Evolutionary conservation across 2,113 vertebrate species (phyloP).

Genomic region (Erpornis zantholeuca): DNA sequence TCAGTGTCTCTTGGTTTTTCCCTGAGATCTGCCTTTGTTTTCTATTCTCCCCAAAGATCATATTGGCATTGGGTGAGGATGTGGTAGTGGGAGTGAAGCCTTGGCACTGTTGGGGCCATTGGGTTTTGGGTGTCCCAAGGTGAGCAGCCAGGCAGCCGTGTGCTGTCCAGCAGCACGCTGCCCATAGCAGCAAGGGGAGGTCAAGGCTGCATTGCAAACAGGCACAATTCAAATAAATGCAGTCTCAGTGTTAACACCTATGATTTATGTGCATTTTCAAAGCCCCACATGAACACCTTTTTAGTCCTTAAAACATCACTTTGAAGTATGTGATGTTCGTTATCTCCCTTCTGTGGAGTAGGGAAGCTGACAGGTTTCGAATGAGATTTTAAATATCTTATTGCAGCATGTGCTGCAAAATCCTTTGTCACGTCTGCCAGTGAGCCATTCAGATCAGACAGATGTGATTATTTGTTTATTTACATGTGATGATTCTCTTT

Average conservation of each 20-base stretch:
- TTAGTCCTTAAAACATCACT: background rate
- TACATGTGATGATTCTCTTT: background rate
- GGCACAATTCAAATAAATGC: background rate
- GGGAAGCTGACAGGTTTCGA: background rate
- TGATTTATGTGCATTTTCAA: background rate
- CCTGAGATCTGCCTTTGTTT: background rate
- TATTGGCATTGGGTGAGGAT: accelerated
- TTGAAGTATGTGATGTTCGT: background rate
- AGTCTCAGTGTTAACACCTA: background rate
- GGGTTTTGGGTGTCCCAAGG: background rate
- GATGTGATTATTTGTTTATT: background rate
- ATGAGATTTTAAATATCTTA: background rate
- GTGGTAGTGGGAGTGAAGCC: background rate
- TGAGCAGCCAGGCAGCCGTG: background rate
- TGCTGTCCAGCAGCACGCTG: accelerated
- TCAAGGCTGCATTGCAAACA: background rate
- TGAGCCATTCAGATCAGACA: background rate
- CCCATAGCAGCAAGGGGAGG: background rate
- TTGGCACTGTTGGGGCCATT: accelerated
- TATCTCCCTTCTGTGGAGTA: background rate
- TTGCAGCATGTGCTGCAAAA: background rate
- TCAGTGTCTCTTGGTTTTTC: background rate
- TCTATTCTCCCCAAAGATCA: background rate
- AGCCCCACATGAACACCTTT: background rate
- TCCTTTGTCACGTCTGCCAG: background rate